Conservation (phyloP, 2,888 invertebrate genomes). For the Caenorhabditis wallacei region DNA sequence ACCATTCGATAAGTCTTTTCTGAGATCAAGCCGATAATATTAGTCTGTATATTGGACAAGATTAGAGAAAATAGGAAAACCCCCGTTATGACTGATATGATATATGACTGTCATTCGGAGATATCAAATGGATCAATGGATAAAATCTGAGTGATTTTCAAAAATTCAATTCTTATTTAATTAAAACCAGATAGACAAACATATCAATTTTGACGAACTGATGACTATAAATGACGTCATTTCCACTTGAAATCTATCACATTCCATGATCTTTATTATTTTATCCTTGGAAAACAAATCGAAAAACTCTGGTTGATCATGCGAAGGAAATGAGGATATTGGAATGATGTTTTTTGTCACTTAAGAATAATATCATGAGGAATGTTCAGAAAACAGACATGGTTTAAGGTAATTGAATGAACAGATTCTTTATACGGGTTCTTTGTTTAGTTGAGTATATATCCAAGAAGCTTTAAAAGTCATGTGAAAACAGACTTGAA, state of each 20-base stretch:
- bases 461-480: no score
- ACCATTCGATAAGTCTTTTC: slow-evolving; percentile 19
- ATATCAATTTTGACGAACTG: slow-evolving; percentile 28
- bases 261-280: slow-evolving; percentile 14
- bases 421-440: no score
- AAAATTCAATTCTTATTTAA: slow-evolving; percentile 22
- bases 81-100: neutral
- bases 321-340: neutral
- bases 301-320: neutral
- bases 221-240: slow-evolving; percentile 36
- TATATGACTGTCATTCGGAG: slow-evolving; percentile 18
- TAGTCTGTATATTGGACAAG: slow-evolving; percentile 20
- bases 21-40: slow-evolving; percentile 30
- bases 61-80: slow-evolving; percentile 24
- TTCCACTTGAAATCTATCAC: slow-evolving; percentile 30
- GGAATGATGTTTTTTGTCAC: no score
- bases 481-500: no score
- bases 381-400: no score
- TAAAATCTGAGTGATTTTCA: slow-evolving; percentile 7
- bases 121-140: slow-evolving; percentile 1
- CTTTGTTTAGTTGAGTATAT: no score
- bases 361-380: no score
- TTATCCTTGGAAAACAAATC: slow-evolving; percentile 16
- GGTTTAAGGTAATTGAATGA: no score
- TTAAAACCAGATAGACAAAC: slow-evolving; percentile 17